These are phyloP conservation scores for Lipophrys pholis DNA, from an alignment of 2,113 vertebrate genomes.

Conservation along the genomic window DNA sequence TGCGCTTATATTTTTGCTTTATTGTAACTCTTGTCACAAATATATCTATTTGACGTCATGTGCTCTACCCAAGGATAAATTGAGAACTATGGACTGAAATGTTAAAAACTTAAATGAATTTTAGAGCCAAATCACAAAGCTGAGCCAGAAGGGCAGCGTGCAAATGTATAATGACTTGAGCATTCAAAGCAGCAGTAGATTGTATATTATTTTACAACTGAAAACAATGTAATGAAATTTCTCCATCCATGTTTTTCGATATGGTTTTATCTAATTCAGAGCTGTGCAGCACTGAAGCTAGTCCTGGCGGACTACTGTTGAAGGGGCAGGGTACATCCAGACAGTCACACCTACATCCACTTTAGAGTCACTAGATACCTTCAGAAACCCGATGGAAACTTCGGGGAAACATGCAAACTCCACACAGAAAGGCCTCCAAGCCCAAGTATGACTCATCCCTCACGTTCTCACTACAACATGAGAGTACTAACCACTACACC, in stretches of 20 bases:
- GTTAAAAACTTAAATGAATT: background rate
- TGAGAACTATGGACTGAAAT: background rate
- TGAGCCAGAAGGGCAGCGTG: background rate
- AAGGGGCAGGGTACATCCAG: too few species aligned
- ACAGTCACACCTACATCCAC: too few species aligned
- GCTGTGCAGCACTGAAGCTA: too few species aligned
- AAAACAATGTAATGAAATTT: background rate
- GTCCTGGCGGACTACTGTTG: too few species aligned
- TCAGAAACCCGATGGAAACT: too few species aligned
- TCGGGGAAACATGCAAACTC: too few species aligned
- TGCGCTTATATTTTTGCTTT: slow-evolving; percentile 5
- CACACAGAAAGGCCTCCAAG: too few species aligned
- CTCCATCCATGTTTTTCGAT: background rate
- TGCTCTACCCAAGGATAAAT: background rate
- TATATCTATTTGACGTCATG: slow-evolving; percentile 44
- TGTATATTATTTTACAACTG: background rate
- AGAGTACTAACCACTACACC: too few species aligned
- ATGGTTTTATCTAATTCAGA: too few species aligned
- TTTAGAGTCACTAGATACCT: too few species aligned
- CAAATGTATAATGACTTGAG: background rate
- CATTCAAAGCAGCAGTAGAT: background rate
- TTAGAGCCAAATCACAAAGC: background rate
- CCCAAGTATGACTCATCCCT: too few species aligned
- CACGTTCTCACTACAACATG: too few species aligned
- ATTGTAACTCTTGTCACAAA: slow-evolving; percentile 15